These are phyloP conservation scores for Podarcis raffonei DNA, from an alignment of 2,113 vertebrate species.

Conservation along the genomic window DNA sequence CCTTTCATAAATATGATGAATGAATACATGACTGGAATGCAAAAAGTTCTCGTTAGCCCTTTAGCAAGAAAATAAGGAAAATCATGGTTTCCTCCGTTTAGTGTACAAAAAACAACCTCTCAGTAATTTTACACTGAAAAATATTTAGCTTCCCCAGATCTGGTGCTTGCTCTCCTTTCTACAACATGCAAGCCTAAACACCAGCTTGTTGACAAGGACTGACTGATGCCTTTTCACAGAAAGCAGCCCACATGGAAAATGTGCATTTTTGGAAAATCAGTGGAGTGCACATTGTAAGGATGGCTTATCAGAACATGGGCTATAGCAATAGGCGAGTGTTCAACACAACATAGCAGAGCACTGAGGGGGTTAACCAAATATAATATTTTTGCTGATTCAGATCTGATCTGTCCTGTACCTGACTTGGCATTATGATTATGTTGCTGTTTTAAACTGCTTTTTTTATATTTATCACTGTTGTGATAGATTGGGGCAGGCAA, in stretches of 20 bases:
- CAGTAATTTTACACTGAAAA: not conserved
- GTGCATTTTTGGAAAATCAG: too few relatives aligned
- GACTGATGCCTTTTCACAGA: too few relatives aligned
- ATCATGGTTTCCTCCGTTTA: not conserved
- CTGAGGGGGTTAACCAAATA: not conserved
- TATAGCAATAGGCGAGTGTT: not conserved
- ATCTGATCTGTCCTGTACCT: too few relatives aligned
- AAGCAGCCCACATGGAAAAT: too few relatives aligned
- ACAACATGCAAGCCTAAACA: too few relatives aligned
- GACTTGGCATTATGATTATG: too few relatives aligned
- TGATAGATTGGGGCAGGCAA: too few relatives aligned
- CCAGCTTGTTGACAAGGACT: too few relatives aligned
- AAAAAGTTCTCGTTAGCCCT: conserved; percentile 29
- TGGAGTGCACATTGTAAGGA: too few relatives aligned
- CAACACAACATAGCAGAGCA: not conserved
- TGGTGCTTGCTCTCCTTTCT: too few relatives aligned
- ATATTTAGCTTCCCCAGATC: not conserved
- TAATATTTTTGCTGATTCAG: not conserved
- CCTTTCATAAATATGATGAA: not conserved
- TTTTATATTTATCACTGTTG: too few relatives aligned
- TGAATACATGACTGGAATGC: conserved; percentile 23
- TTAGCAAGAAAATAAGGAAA: conserved; percentile 42
- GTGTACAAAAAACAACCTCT: not conserved
- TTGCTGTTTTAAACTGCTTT: too few relatives aligned
- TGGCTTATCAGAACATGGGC: not conserved